Evolutionary conservation across 2,797 vertebrate species (phyloP), one percentile per base, ranked within the genome.

Genomic region (Rhinoraja longicauda): DNA sequence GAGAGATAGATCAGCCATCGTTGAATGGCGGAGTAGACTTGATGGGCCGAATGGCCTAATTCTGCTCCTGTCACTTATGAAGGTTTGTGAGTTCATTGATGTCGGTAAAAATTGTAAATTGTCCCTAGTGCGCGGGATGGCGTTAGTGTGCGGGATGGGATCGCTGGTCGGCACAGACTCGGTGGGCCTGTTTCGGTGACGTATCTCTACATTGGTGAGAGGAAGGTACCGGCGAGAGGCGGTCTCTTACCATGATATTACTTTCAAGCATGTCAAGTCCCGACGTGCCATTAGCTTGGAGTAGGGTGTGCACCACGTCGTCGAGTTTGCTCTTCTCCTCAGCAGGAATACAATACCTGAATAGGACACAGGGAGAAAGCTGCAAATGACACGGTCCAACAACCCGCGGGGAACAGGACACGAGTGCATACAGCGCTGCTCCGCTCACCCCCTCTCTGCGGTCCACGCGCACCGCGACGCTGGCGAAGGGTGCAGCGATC

Each of bases 321-420:
- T 99, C 99, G 96, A 99, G 97, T 97, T 99, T 99, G 94, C 96
- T 96, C 96, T 99, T 99, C 97, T 99, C 98, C 95, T 98, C 98
- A 98, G 98, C 98, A 98, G 99, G 98, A 97, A 99, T 97, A 97
- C 98, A 99, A 98, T 99, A 99, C 99, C 99, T 99, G 94, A 86
- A 53, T 53, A 53, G 53, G 45, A 86, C 93, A 36, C 39, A 45
- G 84, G 93, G 93, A 57, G 29, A 81, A 53, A 45, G 9, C 36
- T 75, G 45, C 39, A 70, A 84, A 86, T 67, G 45, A 79, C 81
- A 70, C 2, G 10, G 19, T 72, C 59, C 82, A n/a, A 93, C 75
- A 3, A 3, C 72, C 59, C 70, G 26, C 57, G 90, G 84, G 29
- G 39, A 32, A 57, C 36, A 81, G 92, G 64, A 72, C 62, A 39